Base-by-base conservation (phyloP, 2,888 invertebrate species). In the Eurois occulta region DNA sequence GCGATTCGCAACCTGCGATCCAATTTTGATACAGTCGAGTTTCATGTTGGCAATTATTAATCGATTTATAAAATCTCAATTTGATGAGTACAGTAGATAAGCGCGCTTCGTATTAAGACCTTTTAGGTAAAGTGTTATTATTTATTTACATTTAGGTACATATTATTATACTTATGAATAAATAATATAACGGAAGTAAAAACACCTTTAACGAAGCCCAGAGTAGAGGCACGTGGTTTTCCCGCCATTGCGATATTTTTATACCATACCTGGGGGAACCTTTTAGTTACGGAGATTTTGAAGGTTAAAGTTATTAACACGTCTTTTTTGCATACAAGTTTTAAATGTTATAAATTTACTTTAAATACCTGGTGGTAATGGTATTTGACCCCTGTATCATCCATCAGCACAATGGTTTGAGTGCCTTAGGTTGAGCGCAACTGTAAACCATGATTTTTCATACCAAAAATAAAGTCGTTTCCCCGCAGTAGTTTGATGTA, bases 11-110 rank as follows among this genome's bases (percentile, higher is more conserved):
- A 62, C 16, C 32, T 32, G 55, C 65, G 58, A 79, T 78, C 48
- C 66, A 80, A 80, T 74, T 84, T 81, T 67, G 55, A 69, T 83
- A 52, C 28, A 60, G 69, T 83, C 69, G 69, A 60, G 83, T 43
- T 83, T 77, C 58, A 66, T 69, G 35, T 65, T 78, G 28, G 68
- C 78, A 58, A 48, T 65, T 69, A 80, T 71, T 71, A 69, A 83
- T 77, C 68, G 68, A 77, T 68, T 64, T 69, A 75, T 71, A 41
- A 72, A 66, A 76, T 72, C 43, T 66, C 72, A 77, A 67, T 79
- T 60, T 77, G 64, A 84, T 84, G 41, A 32, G 68, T 78, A 80
- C 58, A 24, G 16, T 48, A 65, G 64, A 84, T 68, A 78, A 55
- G 38, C 7, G 16, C 16, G 46, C 18, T 55, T 66, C 18, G 41